Evolutionary conservation across 2,797 vertebrate species (phyloP), one percentile per base, ranked within the genome.

Genomic region (Discoglossus pictus): DNA sequence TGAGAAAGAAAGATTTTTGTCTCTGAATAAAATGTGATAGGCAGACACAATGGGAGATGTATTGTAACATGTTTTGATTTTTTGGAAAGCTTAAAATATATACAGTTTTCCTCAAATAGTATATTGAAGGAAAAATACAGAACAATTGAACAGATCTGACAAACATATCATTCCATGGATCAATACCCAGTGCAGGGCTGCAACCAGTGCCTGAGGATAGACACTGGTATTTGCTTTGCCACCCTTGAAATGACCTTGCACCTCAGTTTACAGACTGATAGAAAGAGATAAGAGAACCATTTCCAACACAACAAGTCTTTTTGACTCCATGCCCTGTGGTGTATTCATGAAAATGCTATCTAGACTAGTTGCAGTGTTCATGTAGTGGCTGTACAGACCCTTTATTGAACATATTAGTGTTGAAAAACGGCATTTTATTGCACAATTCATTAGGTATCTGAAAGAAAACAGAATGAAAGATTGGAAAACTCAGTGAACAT

Each of bases 221-320:
- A 38, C 39, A 61, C 27, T 69, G 17, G 31, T 62, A 42, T 62
- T 69, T 69, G 59, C 50, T 62, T 62, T 69, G 51, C 59, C 51
- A 70, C 59, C 67, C 67, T 70, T 70, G 40, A 70, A 62, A 70
- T 62, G 67, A 62, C 50, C 59, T 69, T 62, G 56, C 34, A 48
- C 59, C 67, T 62, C 59, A 55, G 59, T 62, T 70, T 70, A 70
- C 40, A 70, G 60, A 62, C 58, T 48, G 59, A 69, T 61, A 36
- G 34, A 69, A 55, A 12, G 15, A 48, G 42, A 70, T 62, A 55
- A 48, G 50, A 62, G 23, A 70, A 15, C 50, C 17, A 48, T 56
- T 63, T 62, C 43, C 44, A 40, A 50, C 51, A 61, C 48, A 61
- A 34, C 48, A 39, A 70, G 51, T 24, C 34, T 61, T n/a, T 54